Evolutionary conservation across 2,113 vertebrate species (phyloP).

Genomic region (Rhinolophus ferrumequinum): DNA sequence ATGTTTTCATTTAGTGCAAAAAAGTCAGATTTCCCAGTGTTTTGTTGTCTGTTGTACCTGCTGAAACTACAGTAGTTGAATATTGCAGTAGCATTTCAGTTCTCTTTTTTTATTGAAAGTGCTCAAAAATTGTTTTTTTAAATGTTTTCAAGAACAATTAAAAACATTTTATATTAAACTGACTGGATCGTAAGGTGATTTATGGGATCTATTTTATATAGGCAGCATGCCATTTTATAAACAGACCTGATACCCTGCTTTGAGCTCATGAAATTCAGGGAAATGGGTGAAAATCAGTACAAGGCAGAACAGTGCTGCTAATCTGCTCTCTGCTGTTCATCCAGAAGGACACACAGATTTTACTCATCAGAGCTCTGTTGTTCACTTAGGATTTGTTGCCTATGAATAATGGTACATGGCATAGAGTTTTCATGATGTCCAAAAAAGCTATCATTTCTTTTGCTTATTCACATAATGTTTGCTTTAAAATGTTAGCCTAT

Average conservation of each 20-base stretch:
- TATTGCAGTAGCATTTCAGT: conserved; percentile 96
- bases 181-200: conserved; percentile 71
- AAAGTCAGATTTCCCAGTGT: conserved; percentile 88
- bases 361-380: background rate
- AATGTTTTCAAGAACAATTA: conserved; percentile 98
- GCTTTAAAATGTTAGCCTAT: background rate
- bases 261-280: background rate
- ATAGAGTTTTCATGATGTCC: background rate
- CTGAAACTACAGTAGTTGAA: conserved; percentile 98
- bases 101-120: conserved; percentile 95
- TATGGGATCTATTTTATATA: conserved; percentile 14
- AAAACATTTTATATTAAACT: conserved; percentile 96
- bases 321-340: background rate
- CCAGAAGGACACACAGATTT: background rate
- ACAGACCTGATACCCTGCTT: background rate
- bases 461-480: background rate
- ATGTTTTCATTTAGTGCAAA: conserved; percentile 92
- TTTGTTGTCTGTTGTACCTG: conserved; percentile 94
- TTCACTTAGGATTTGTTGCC: background rate
- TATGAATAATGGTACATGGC: background rate
- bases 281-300: background rate
- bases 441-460: background rate
- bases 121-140: conserved; percentile 96
- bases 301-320: background rate
- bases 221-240: background rate